Evolutionary conservation across 2,888 invertebrate genomes (phyloP), one percentile per base, ranked within the genome.

Genomic region (Ceriagrion tenellum): DNA sequence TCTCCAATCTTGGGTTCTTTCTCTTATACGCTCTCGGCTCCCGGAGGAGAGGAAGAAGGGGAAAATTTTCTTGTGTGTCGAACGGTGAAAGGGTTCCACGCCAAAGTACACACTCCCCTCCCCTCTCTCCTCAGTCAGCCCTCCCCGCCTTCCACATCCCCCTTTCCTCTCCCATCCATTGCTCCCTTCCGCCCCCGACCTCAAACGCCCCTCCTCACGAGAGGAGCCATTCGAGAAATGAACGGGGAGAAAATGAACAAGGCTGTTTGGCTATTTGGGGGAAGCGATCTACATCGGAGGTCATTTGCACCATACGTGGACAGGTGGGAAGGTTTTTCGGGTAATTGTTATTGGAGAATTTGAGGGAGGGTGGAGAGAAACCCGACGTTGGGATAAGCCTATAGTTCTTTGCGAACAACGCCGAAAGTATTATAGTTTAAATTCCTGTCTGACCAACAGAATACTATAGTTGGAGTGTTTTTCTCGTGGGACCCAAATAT

Each of bases 61-160:
- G n/a, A n/a, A n/a, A n/a, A n/a, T n/a, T 35, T 81, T 89, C n/a
- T 47, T 26, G 55, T 55, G 89, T 89, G 89, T 55, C 89, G 89
- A 89, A 89, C 89, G 89, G 40, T 89, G 89, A 89, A 89, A 89
- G 89, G 89, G 89, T 89, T 55, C 89, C 55, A 55, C 55, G n/a
- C 55, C 55, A 89, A 89, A 55, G 55, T 89, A 55, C n/a, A 55
- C 35, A 81, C 35, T 0, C 81, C 35, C 35, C 30, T 16, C 35
- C 59, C 59, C 20, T 59, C 20, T 59, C 47, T 47, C 47, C 47
- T 47, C 4, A 47, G 47, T 8, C 23, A 3, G 0, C 23, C 26
- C 26, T 26, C 69, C 74, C 81, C 81, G 35, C 81, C 35, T 13
- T 13, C 81, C 81, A 3, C 81, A 13, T 26, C 26, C n/a, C 26